Evolutionary conservation across 35 echinoderm and acorn worm species (phyloP), one percentile per base, ranked within the genome.

Genomic region (Holothuria glaberrima): DNA sequence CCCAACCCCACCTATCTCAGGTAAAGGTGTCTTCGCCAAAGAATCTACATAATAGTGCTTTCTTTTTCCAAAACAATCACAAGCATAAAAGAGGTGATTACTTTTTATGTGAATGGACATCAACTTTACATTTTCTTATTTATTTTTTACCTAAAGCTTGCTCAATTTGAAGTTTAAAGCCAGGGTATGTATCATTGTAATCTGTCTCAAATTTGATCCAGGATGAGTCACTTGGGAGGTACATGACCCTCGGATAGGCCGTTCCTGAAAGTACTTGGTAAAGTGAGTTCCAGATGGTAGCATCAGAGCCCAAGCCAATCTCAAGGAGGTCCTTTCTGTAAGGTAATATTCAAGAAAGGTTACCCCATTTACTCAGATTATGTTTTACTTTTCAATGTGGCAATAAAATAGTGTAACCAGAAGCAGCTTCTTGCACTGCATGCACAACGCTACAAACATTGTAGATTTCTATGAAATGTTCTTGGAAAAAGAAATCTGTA

Each of bases 121-220:
- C 44, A 46, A 46, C 44, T 46, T 46, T 5, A 46, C 10, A 46
- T 46, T 46, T n/a, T n/a, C n/a, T n/a, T n/a, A n/a, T n/a, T n/a
- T n/a, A n/a, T n/a, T 41, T 41, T 12, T n/a, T 87, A 87, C 85
- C 85, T 71, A 36, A 22, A 6, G 65, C 85, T 71, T 87, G 85
- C 20, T 87, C 85, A 70, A 87, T 52, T 62, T 87, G 62, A 16
- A 87, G 10, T 4, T 41, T 68, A 50, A 87, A 87, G 12, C 85
- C 85, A 16, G 20, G 4, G 29, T 28, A 67, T 41, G 66, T 71
- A 46, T 25, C 50, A 30, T 30, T 71, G 65, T 87, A 71, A 71
- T 87, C 85, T 6, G 85, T 69, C 30, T 67, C 30, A 59, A 87
- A 87, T 30, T 71, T 67, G 32, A 87, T 71, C 85, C 85, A 87